A percentile compares a stretch with the other conserved stretches of the same genome.
These are phyloP conservation scores for Syndactyla subalaris DNA, from an alignment of 2,797 vertebrate genomes.

Conservation along the genomic window DNA sequence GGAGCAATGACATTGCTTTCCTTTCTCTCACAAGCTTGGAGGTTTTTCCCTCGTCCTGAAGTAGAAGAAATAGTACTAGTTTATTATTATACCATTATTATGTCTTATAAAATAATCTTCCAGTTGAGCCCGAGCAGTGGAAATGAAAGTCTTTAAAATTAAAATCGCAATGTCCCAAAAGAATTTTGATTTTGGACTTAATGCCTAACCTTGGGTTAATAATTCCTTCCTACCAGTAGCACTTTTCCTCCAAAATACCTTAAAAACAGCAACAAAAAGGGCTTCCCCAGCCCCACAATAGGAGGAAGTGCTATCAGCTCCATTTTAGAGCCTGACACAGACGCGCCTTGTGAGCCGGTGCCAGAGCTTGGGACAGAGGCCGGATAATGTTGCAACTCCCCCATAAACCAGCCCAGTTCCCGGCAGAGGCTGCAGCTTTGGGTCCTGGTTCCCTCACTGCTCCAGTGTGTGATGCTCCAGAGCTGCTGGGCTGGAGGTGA, in stretches of 20 bases:
- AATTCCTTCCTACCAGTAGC: not conserved
- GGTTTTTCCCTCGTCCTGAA: not conserved
- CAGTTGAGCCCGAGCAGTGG: not conserved
- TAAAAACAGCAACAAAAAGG: not conserved
- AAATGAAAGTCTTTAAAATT: not conserved
- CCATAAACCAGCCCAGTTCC: not conserved
- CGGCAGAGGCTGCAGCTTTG: not conserved
- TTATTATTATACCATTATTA: not conserved
- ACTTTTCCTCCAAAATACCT: not conserved
- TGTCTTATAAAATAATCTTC: not conserved
- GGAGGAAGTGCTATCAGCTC: not conserved
- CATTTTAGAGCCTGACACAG: not conserved
- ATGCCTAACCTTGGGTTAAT: not conserved
- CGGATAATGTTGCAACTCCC: not conserved
- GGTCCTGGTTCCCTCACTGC: rapidly evolving
- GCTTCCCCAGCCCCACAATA: conserved; percentile 17
- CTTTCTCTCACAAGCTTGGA: not conserved
- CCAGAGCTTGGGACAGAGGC: not conserved
- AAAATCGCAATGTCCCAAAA: not conserved
- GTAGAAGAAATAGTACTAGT: not conserved
- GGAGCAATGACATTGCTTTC: rapidly evolving
- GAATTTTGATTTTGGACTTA: not conserved
- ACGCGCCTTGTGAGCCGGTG: not conserved
- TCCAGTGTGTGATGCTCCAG: not conserved
- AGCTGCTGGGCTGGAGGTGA: not conserved